These are phyloP conservation scores for Leptinotarsa undecemlineata DNA, from an alignment of 1,140 invertebrate species.

Conservation along the genomic window DNA sequence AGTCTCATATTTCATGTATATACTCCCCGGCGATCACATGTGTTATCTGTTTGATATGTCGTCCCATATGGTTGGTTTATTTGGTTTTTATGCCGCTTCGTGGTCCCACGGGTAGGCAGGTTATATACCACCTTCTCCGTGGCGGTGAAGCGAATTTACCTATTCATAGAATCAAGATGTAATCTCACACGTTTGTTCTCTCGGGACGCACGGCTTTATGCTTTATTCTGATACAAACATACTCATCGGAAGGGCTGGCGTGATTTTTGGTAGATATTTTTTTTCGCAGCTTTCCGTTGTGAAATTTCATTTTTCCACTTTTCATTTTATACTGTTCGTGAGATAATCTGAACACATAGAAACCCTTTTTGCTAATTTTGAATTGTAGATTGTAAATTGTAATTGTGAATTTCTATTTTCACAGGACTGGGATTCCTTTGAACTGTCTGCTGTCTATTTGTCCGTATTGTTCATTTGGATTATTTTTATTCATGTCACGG, in stretches of 20 bases:
- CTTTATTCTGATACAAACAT: constrained; percentile 26
- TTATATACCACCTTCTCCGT: constrained; percentile 35
- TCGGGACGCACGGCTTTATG: constrained; percentile 13
- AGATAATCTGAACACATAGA: too few relatives aligned
- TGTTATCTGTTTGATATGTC: constrained; percentile 50
- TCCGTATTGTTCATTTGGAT: too few relatives aligned
- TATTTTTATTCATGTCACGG: too few relatives aligned
- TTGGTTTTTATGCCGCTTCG: constrained; percentile 49
- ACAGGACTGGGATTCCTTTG: too few relatives aligned
- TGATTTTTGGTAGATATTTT: neutral
- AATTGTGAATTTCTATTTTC: too few relatives aligned
- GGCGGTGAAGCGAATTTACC: constrained; percentile 44
- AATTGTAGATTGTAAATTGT: too few relatives aligned
- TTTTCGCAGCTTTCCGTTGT: neutral
- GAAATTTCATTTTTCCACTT: too few relatives aligned
- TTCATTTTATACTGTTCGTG: too few relatives aligned
- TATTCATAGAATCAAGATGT: constrained; percentile 50
- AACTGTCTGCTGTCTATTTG: too few relatives aligned
- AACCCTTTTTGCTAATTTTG: too few relatives aligned
- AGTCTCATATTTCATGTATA: constrained; percentile 21
- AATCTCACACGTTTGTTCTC: constrained; percentile 26
- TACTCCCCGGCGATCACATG: constrained; percentile 40
- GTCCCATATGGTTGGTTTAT: constrained; percentile 52
- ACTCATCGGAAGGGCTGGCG: neutral
- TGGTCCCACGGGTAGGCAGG: constrained; percentile 40